phyloP scores from a whole-genome alignment of 2,113 vertebrate genomes.

The Oryzias javanicus region DNA sequence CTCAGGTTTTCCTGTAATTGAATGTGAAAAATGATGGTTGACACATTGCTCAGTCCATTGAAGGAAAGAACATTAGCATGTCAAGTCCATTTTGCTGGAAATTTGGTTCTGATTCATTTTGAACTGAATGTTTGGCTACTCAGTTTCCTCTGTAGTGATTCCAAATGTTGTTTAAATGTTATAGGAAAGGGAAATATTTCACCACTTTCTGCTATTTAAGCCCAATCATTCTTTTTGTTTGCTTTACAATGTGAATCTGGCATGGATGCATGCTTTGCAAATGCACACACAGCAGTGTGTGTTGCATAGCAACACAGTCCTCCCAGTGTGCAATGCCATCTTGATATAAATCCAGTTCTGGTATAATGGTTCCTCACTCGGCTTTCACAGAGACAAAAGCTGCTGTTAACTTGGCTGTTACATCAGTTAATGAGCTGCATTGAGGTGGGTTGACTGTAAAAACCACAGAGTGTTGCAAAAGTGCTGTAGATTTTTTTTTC shows the following conservation, averaged over 20 bases:
- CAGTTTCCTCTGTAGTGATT: neutral
- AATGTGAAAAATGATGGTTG: neutral
- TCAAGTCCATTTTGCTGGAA: neutral
- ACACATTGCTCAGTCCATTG: neutral
- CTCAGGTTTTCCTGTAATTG: neutral
- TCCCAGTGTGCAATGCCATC: neutral
- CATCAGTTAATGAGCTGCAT: too few species aligned
- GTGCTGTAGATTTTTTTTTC: too few species aligned
- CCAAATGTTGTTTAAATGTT: too few species aligned
- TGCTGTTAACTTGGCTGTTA: too few species aligned
- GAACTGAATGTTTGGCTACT: neutral
- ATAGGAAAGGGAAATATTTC: too few species aligned
- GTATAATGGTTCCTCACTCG: neutral
- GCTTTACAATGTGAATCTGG: neutral
- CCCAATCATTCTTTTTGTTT: neutral
- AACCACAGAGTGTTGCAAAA: too few species aligned
- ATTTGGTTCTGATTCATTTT: neutral
- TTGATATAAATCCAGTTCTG: neutral
- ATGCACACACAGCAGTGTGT: constrained; percentile 1
- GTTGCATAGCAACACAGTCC: neutral
- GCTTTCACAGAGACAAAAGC: too few species aligned
- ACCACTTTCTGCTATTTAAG: neutral
- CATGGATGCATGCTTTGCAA: neutral
- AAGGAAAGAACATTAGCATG: neutral
- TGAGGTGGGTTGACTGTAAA: too few species aligned